Conservation (phyloP, 2,113 vertebrate species). For the Callopanchax toddi region DNA sequence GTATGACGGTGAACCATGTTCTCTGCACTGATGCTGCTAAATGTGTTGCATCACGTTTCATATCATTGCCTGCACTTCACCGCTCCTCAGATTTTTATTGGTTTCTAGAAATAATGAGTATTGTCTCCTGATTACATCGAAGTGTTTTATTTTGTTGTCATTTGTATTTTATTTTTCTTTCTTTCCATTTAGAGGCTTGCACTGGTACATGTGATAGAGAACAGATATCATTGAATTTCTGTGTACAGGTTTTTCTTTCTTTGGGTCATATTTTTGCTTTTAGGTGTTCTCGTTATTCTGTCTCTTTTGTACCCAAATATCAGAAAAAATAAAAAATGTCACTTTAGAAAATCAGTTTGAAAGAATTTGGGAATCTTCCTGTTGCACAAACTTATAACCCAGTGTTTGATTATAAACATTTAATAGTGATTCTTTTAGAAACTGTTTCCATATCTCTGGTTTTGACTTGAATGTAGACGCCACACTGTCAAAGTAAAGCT, state of each 20-base stretch:
- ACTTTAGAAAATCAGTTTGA: conserved; percentile 51
- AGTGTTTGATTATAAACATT: not conserved
- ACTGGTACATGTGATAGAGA: conserved; percentile 90
- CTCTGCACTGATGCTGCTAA: conserved; percentile 91
- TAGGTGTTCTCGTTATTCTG: conserved; percentile 74
- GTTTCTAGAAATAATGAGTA: conserved; percentile 73
- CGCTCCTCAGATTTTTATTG: conserved; percentile 62
- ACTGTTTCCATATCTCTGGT: not conserved
- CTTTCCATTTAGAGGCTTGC: conserved; percentile 79
- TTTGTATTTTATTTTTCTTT: conserved; percentile 55
- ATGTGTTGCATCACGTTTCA: conserved; percentile 79
- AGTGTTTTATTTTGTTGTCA: conserved; percentile 5
- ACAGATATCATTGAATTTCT: conserved; percentile 99
- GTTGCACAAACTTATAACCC: not conserved
- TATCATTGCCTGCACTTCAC: conserved; percentile 60
- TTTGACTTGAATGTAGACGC: not conserved
- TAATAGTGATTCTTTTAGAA: not conserved
- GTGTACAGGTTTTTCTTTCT: conserved; percentile 84
- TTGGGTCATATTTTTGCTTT: conserved; percentile 68
- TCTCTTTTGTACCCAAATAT: conserved; percentile 71
- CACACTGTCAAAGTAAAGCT: not conserved
- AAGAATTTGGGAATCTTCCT: conserved; percentile 74
- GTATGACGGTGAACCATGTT: conserved; percentile 85
- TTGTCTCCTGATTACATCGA: conserved; percentile 72
- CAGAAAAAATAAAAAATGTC: conserved; percentile 3